These are phyloP conservation scores for Corbicula japonica DNA, from an alignment of 2,888 invertebrate genomes.

Conservation along the genomic window DNA sequence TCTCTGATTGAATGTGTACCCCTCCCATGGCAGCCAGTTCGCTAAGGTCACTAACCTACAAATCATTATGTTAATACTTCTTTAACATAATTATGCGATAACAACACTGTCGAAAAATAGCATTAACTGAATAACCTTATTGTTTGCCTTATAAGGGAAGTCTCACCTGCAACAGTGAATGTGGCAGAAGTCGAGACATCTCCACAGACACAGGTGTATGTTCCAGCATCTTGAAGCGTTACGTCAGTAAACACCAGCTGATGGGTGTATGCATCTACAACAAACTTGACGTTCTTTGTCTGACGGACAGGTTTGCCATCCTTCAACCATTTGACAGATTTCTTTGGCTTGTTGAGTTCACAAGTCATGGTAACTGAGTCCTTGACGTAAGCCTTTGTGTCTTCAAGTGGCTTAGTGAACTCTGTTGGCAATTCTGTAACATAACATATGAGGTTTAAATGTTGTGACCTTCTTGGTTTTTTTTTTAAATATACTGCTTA, in stretches of 20 bases:
- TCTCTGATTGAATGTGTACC: too few species aligned
- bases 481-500: too few species aligned
- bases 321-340: constrained; percentile 95
- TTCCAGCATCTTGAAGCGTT: constrained; percentile 78
- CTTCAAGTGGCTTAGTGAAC: constrained; percentile 57
- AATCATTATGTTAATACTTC: too few species aligned
- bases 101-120: too few species aligned
- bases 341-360: constrained; percentile 97
- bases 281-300: constrained; percentile 93
- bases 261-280: constrained; percentile 90
- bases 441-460: too few species aligned
- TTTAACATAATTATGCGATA: too few species aligned
- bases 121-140: background rate
- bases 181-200: constrained; percentile 80
- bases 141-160: background rate
- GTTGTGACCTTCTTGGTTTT: too few species aligned
- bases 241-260: constrained; percentile 78
- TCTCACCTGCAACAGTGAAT: constrained; percentile 81
- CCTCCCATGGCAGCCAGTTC: too few species aligned
- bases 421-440: constrained; percentile 50
- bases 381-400: constrained; percentile 68
- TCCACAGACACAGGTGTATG: constrained; percentile 79
- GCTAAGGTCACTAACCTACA: too few species aligned
- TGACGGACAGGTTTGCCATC: constrained; percentile 92
- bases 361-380: constrained; percentile 93